These are phyloP conservation scores for Sprattus sprattus DNA, from an alignment of 2,113 vertebrate genomes.

Conservation along the genomic window DNA sequence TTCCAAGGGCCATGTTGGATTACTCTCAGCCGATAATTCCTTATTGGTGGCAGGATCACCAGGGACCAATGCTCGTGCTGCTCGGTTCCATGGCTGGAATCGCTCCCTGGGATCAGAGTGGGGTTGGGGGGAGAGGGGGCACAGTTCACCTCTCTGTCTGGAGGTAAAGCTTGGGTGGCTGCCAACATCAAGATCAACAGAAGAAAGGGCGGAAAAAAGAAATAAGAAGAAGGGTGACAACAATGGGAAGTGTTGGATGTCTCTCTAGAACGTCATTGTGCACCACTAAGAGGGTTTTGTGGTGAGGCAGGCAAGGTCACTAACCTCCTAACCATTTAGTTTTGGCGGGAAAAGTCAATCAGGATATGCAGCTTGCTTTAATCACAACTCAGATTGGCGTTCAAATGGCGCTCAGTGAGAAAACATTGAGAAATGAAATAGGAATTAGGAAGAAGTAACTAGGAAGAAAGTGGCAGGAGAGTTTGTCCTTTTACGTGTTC, in stretches of 20 bases:
- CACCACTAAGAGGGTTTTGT: not conserved
- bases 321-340: not conserved
- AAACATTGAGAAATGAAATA: not conserved
- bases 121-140: not conserved
- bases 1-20: constrained; percentile 37
- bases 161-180: not conserved
- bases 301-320: not conserved
- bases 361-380: not conserved
- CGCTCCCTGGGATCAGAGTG: constrained; percentile 32
- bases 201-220: not conserved
- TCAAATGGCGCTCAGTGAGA: not conserved
- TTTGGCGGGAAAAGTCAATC: not conserved
- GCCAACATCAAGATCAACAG: not conserved
- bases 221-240: not conserved
- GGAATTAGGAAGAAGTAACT: too few relatives aligned
- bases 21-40: constrained; percentile 31
- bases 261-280: not conserved
- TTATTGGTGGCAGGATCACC: not conserved
- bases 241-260: not conserved
- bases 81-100: not conserved
- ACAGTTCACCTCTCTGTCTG: not conserved
- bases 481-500: not conserved
- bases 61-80: not conserved
- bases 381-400: not conserved
- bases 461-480: not conserved